Evolutionary conservation across 2,888 invertebrate species (phyloP).

Genomic region (Dermolepida albohirtum): DNA sequence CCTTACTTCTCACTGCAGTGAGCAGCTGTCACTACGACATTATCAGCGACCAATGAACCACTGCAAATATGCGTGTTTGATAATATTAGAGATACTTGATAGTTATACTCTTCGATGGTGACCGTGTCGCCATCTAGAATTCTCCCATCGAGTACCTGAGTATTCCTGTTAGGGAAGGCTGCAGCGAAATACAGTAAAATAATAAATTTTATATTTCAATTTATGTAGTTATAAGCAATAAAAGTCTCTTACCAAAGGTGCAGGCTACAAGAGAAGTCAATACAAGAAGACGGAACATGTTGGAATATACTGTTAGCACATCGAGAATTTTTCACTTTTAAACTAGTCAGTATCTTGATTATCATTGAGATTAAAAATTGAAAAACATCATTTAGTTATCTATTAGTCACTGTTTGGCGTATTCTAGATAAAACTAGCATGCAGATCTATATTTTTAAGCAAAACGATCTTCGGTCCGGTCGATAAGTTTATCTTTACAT

Average conservation of each 20-base stretch:
- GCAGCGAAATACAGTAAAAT: not conserved
- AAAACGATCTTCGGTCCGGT: too few species aligned
- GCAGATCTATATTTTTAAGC: too few species aligned
- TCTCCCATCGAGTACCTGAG: slow-evolving; percentile 26
- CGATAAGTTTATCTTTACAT: too few species aligned
- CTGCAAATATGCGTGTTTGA: slow-evolving; percentile 34
- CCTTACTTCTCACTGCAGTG: slow-evolving; percentile 35
- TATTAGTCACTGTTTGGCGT: too few species aligned
- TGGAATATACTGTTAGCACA: not conserved
- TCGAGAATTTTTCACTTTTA: not conserved
- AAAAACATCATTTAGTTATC: not conserved
- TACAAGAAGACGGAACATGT: slow-evolving; percentile 31
- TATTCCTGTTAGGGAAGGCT: too few species aligned
- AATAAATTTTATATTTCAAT: too few species aligned
- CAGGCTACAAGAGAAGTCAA: slow-evolving; percentile 19
- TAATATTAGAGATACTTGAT: slow-evolving; percentile 35
- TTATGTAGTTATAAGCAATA: too few species aligned
- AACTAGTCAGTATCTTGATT: not conserved
- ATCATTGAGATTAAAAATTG: too few species aligned
- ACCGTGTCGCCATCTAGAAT: slow-evolving; percentile 36
- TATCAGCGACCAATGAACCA: slow-evolving; percentile 29
- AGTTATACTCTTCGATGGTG: slow-evolving; percentile 31
- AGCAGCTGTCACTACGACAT: slow-evolving; percentile 39
- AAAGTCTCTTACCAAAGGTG: slow-evolving; percentile 30
- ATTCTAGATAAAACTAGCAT: too few species aligned